Conservation (phyloP, 1,140 invertebrate species). For the Oncopodura yosiiana region DNA sequence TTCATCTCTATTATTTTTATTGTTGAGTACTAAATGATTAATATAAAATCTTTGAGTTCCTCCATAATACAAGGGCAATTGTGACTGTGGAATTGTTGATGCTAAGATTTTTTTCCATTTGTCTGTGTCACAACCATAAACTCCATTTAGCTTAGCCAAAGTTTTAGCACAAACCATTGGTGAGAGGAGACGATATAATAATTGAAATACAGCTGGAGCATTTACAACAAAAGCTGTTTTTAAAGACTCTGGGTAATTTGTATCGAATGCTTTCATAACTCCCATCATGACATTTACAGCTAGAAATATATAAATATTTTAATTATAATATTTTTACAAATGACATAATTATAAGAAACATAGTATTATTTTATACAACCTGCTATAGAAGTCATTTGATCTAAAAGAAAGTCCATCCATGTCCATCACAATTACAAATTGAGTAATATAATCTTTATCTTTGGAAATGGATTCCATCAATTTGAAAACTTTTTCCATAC, state of each 20-base stretch:
- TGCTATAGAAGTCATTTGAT: conserved; percentile 10
- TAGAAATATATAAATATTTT: conserved; percentile 1
- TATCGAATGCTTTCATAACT: conserved; percentile 6
- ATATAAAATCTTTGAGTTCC: not conserved
- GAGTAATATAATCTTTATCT: conserved; percentile 4
- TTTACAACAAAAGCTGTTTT: conserved; percentile 16
- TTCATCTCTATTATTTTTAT: not conserved
- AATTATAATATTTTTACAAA: not conserved
- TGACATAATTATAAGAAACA: not conserved
- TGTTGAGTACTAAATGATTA: not conserved
- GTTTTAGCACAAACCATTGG: conserved; percentile 17
- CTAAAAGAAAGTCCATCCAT: conserved; percentile 7
- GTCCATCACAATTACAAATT: conserved; percentile 12
- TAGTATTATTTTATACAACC: conserved; percentile 7
- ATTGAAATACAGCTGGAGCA: conserved; percentile 12
- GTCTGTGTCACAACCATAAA: not conserved
- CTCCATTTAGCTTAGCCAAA: conserved; percentile 1
- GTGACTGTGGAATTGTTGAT: not conserved
- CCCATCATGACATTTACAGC: conserved; percentile 5
- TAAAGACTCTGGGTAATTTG: conserved; percentile 13
- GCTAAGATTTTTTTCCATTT: conserved; percentile 10
- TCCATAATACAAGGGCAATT: conserved; percentile 15
- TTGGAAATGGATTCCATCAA: conserved; percentile 9
- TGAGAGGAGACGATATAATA: conserved; percentile 5
- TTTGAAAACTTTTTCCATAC: too few relatives aligned